Percentiles rank a stretch among this genome's conserved stretches.
Evolutionary conservation across 1,140 invertebrate genomes (phyloP).

Genomic region (Arctopsyche grandis): DNA sequence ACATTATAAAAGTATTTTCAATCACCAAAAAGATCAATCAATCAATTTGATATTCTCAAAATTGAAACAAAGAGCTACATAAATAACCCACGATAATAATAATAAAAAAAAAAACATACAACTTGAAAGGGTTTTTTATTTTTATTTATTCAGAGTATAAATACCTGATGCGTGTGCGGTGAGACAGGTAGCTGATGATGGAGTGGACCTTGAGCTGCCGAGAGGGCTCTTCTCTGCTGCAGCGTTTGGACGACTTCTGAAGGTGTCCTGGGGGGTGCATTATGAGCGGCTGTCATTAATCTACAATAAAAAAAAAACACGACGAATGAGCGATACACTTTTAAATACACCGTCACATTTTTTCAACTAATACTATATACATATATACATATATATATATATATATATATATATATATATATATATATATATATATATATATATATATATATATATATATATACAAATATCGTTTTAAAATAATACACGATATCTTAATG

Average conservation of each 20-base stretch:
- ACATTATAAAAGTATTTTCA: too few relatives aligned
- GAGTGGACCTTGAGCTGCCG: conserved; percentile 31
- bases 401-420: too few relatives aligned
- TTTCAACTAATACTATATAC: too few relatives aligned
- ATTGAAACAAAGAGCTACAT: too few relatives aligned
- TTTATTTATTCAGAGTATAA: too few relatives aligned
- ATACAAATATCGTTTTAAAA: neutral
- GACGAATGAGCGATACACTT: neutral
- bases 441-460: neutral
- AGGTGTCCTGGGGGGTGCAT: conserved; percentile 65
- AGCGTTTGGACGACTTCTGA: conserved; percentile 61
- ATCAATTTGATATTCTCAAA: too few relatives aligned
- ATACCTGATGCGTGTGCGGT: conserved; percentile 47
- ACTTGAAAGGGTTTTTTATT: too few relatives aligned
- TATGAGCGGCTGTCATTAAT: conserved; percentile 84
- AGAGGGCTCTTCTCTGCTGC: conserved; percentile 52
- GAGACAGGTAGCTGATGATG: conserved; percentile 45
- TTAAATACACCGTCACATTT: neutral
- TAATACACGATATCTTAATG: neutral
- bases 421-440: conserved; percentile 10
- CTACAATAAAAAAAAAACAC: conserved; percentile 59
- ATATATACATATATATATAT: too few relatives aligned
- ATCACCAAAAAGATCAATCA: too few relatives aligned
- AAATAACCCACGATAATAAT: too few relatives aligned
- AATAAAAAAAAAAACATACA: neutral